Evolutionary conservation across 2,113 vertebrate species (phyloP).

Genomic region (Pholis gunnellus): DNA sequence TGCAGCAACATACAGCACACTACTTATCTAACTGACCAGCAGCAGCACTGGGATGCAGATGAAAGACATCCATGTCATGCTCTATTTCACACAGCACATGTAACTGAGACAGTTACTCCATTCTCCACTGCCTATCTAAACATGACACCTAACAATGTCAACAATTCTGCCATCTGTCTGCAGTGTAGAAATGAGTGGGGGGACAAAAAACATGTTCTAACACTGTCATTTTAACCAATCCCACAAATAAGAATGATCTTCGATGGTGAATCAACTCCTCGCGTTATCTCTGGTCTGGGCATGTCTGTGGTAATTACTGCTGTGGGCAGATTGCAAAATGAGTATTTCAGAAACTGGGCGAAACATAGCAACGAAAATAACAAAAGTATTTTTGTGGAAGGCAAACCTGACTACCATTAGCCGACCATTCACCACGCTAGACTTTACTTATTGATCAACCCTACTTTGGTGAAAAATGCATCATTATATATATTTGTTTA

Average conservation of each 20-base stretch:
- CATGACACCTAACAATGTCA: conserved; percentile 64
- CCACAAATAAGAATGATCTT: neutral
- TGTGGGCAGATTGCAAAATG: neutral
- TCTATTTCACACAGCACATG: conserved; percentile 54
- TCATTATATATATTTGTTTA: neutral
- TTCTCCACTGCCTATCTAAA: conserved; percentile 49
- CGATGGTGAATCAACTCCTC: neutral
- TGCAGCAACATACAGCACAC: neutral
- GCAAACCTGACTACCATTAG: neutral
- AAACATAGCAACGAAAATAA: neutral
- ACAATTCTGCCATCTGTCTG: conserved; percentile 51
- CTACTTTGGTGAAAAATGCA: neutral
- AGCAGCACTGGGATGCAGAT: conserved; percentile 17
- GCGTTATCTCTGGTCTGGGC: neutral
- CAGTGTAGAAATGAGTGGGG: neutral
- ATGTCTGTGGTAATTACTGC: neutral
- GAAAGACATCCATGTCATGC: conserved; percentile 51
- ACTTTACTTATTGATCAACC: neutral
- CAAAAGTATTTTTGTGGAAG: neutral
- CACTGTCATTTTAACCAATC: neutral
- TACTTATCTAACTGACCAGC: conserved; percentile 36
- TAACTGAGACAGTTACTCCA: conserved; percentile 59
- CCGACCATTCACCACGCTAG: neutral
- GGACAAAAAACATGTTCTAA: neutral
- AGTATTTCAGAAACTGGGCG: neutral